phyloP scores from a whole-genome alignment of 2,888 invertebrate species.

The Acleris cristana region DNA sequence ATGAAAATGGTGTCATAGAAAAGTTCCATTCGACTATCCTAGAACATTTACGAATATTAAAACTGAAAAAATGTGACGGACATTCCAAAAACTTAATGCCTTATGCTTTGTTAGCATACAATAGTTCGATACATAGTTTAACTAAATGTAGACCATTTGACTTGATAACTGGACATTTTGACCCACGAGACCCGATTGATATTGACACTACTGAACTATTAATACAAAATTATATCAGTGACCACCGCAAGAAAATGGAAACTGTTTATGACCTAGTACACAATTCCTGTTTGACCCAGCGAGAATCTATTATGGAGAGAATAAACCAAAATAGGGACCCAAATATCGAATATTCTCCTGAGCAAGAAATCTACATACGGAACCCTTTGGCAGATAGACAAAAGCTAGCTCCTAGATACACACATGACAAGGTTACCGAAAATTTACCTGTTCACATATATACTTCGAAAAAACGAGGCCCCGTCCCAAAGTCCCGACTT shows the following conservation, averaged over 20 bases:
- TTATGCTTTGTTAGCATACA: slow-evolving; percentile 5
- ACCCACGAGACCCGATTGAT: slow-evolving; percentile 9
- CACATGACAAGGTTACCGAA: background rate
- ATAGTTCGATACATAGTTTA: background rate
- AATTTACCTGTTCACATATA: slow-evolving; percentile 46
- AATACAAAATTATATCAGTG: background rate
- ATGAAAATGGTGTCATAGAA: slow-evolving; percentile 2
- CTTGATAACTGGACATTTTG: slow-evolving; percentile 1
- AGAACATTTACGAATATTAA: slow-evolving; percentile 5
- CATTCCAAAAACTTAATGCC: background rate
- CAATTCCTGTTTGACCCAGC: background rate
- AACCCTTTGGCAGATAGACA: background rate
- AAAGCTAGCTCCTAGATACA: background rate
- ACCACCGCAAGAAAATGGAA: slow-evolving; percentile 1
- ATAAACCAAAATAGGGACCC: slow-evolving; percentile 2
- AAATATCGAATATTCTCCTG: background rate
- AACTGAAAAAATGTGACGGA: background rate
- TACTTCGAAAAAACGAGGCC: slow-evolving; percentile 42
- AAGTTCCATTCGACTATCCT: background rate
- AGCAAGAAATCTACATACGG: slow-evolving; percentile 9
- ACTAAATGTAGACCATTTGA: background rate
- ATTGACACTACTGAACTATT: background rate
- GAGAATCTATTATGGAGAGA: slow-evolving; percentile 1
- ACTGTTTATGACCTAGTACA: slow-evolving; percentile 2
- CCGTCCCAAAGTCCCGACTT: slow-evolving; percentile 41